These are phyloP conservation scores for Thermophis baileyi DNA, from an alignment of 2,113 vertebrate genomes.

Conservation along the genomic window DNA sequence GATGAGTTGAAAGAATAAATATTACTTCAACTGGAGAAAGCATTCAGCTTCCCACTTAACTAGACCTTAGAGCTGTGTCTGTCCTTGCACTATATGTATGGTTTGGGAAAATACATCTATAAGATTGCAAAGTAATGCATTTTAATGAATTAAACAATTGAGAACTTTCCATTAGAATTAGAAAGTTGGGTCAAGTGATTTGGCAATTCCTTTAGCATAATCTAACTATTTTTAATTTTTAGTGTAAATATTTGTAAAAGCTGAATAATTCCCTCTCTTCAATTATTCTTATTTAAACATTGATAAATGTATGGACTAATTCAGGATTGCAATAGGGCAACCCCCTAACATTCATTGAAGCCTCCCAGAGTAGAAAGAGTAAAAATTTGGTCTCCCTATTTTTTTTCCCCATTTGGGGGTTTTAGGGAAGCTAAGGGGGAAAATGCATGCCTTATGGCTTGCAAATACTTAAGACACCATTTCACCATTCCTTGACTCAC, in stretches of 20 bases:
- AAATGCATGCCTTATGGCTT: not conserved
- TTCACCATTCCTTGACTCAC: not conserved
- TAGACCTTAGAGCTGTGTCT: not conserved
- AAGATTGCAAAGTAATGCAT: not conserved
- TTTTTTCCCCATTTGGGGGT: not conserved
- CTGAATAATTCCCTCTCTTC: not conserved
- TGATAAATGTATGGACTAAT: not conserved
- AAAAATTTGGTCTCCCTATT: not conserved
- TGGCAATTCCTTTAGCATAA: not conserved
- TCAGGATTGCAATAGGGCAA: not conserved
- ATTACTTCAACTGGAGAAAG: not conserved
- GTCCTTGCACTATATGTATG: not conserved
- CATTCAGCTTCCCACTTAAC: not conserved
- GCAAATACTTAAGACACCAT: not conserved
- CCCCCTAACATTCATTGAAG: not conserved
- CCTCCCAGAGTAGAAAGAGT: not conserved
- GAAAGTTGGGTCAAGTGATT: not conserved
- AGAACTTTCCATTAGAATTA: not conserved
- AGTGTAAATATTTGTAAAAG: not conserved
- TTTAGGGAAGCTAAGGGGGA: not conserved
- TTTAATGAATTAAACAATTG: not conserved
- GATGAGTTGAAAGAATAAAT: not conserved
- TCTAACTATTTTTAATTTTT: not conserved
- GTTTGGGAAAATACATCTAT: not conserved
- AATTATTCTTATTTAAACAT: not conserved